These are phyloP conservation scores for Strigamia maritima DNA, from an alignment of 2,888 invertebrate genomes.

Conservation along the genomic window DNA sequence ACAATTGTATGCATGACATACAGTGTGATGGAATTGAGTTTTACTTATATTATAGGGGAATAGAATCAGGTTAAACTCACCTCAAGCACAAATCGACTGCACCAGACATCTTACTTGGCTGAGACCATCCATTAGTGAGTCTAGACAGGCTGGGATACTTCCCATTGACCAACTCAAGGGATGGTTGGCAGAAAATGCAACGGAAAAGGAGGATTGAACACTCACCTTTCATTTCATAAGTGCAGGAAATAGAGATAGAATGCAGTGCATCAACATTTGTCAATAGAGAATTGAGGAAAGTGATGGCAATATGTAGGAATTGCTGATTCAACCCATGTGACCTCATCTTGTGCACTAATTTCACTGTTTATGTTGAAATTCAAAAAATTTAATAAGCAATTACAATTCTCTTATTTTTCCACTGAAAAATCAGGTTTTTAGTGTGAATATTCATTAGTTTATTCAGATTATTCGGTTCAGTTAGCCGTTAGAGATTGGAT, in stretches of 20 bases:
- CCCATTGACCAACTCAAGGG: not conserved
- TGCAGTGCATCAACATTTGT: not conserved
- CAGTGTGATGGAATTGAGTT: not conserved
- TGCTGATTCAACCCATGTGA: not conserved
- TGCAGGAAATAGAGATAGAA: not conserved
- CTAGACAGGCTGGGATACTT: not conserved
- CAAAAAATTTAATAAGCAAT: too few relatives aligned
- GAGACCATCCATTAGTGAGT: not conserved
- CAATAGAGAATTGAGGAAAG: not conserved
- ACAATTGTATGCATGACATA: not conserved
- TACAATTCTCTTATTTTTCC: too few relatives aligned
- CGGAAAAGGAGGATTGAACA: not conserved
- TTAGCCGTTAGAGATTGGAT: too few relatives aligned
- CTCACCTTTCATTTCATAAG: not conserved
- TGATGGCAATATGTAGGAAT: not conserved
- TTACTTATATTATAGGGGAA: not conserved
- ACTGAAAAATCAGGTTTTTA: too few relatives aligned
- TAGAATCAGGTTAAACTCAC: not conserved
- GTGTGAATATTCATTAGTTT: too few relatives aligned
- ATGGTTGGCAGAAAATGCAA: not conserved
- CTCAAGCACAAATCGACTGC: not conserved
- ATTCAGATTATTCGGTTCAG: too few relatives aligned
- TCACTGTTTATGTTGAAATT: too few relatives aligned
- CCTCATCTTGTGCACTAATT: too few relatives aligned
- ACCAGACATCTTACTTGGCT: constrained; percentile 4